Evolutionary conservation across 2,797 vertebrate species (phyloP).

Genomic region (Phataginus tricuspis): DNA sequence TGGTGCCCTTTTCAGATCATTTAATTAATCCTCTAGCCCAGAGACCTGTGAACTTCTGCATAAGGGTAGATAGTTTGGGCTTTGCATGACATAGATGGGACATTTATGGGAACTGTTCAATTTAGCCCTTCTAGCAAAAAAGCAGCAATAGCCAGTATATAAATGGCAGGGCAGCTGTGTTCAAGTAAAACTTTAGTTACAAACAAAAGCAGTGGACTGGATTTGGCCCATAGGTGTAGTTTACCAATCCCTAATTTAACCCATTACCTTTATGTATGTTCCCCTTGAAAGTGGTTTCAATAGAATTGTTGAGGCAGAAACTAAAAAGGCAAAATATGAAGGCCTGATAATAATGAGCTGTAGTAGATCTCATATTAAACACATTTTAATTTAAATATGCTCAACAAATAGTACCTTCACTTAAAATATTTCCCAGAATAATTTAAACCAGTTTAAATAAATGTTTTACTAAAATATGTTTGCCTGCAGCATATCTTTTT

Average conservation of each 20-base stretch:
- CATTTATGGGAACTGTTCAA: not conserved
- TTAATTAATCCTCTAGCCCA: not conserved
- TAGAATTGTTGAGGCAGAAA: constrained; percentile 4
- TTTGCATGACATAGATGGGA: not conserved
- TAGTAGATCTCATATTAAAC: not conserved
- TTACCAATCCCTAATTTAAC: not conserved
- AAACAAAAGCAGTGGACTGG: not conserved
- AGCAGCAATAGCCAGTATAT: not conserved
- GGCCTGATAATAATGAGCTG: not conserved
- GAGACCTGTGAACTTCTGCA: not conserved
- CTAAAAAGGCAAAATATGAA: constrained; percentile 40
- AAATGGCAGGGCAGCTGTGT: not conserved
- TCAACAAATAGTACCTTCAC: not conserved
- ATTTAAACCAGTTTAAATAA: constrained; percentile 16
- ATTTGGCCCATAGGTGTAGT: not conserved
- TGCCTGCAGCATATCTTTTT: constrained; percentile 31
- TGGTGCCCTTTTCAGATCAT: not conserved
- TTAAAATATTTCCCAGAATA: constrained; percentile 10
- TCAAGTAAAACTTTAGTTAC: not conserved
- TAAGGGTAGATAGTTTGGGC: not conserved
- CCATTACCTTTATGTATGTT: not conserved
- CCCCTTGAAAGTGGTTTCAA: not conserved
- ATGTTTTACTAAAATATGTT: not conserved
- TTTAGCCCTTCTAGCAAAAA: not conserved
- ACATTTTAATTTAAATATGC: constrained; percentile 24